Evolutionary conservation across 92 coral and sea anemone genomes (phyloP).

Genomic region (Porites evermanni): DNA sequence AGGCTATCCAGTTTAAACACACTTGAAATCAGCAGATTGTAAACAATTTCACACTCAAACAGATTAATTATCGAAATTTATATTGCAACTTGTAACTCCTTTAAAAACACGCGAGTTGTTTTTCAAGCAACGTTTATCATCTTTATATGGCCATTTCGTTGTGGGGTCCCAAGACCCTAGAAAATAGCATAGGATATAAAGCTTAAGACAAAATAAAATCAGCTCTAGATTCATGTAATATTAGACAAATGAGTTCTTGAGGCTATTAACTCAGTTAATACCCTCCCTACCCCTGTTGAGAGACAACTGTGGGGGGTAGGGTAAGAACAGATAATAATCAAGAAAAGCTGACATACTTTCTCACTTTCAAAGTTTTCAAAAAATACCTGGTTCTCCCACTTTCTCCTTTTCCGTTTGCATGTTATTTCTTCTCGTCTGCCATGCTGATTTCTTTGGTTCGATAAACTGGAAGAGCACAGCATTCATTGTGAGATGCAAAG

Average conservation of each 20-base stretch:
- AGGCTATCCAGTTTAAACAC: too few species aligned
- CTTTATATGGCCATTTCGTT: too few species aligned
- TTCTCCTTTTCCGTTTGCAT: conserved; percentile 37
- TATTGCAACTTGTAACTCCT: too few species aligned
- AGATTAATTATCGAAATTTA: too few species aligned
- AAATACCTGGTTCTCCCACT: conserved; percentile 24
- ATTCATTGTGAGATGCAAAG: conserved; percentile 39
- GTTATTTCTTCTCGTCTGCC: conserved; percentile 41
- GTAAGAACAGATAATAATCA: neutral
- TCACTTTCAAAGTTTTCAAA: neutral
- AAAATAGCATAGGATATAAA: too few species aligned
- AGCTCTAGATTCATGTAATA: too few species aligned
- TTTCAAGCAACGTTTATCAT: too few species aligned
- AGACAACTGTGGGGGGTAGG: neutral
- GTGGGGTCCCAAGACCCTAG: too few species aligned
- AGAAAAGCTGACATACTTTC: neutral
- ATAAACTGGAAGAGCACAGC: conserved; percentile 69
- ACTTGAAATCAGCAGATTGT: too few species aligned
- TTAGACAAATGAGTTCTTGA: neutral
- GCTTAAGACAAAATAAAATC: too few species aligned
- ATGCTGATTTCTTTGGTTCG: conserved; percentile 48
- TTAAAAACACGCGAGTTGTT: too few species aligned
- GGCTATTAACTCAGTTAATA: neutral
- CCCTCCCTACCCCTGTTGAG: neutral
- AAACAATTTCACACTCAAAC: too few species aligned